Evolutionary conservation across 2,113 vertebrate genomes (phyloP).

Genomic region (Mohoua ochrocephala): DNA sequence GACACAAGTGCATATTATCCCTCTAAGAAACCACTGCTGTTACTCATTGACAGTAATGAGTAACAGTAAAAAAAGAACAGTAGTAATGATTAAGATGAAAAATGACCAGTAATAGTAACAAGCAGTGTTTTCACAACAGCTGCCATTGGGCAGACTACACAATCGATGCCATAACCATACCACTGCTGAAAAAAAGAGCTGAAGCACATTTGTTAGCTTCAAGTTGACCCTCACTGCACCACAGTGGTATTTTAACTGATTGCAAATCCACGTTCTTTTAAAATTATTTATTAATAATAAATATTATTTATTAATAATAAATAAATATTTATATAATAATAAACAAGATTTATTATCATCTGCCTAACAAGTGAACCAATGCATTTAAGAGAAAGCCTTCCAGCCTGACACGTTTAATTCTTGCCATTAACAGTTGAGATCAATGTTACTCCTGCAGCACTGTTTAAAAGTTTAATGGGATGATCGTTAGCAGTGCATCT

Average conservation of each 20-base stretch:
- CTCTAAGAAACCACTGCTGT: not conserved
- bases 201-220: not conserved
- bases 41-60: not conserved
- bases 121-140: not conserved
- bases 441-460: constrained; percentile 26
- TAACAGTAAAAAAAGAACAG: not conserved
- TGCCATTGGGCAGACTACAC: not conserved
- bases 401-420: not conserved
- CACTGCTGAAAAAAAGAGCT: not conserved
- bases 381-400: not conserved
- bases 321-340: not conserved
- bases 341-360: not conserved
- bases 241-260: not conserved
- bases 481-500: not conserved
- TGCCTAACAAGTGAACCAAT: not conserved
- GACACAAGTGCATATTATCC: not conserved
- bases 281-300: not conserved
- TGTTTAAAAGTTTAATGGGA: constrained; percentile 56
- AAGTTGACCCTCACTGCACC: not conserved
- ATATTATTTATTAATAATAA: not conserved
- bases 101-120: not conserved
- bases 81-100: not conserved
- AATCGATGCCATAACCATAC: not conserved
- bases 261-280: not conserved
- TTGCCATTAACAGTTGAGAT: constrained; percentile 14